phyloP scores from a whole-genome alignment of 1,140 invertebrate species.

The Polypedilum vanderplanki region DNA sequence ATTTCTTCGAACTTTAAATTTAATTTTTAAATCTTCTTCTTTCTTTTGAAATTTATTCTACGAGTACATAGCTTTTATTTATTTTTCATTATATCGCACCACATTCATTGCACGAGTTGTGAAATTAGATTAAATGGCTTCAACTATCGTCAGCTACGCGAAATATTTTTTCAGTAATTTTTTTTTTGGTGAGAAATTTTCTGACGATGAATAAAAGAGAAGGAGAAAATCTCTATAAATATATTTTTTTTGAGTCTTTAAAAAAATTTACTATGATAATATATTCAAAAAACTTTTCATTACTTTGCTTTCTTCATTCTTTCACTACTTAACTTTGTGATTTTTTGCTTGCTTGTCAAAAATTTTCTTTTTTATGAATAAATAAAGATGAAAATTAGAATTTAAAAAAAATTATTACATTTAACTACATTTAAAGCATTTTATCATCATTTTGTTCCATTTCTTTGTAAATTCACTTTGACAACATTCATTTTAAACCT shows the following conservation, averaged over 20 bases:
- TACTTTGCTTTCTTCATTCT: too few relatives aligned
- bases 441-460: background rate
- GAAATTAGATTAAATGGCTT: background rate
- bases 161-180: too few relatives aligned
- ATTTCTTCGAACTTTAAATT: background rate
- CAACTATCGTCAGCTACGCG: background rate
- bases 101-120: conserved; percentile 9
- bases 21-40: background rate
- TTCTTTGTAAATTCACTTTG: background rate
- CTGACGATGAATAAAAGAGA: too few relatives aligned
- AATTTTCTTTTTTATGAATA: background rate
- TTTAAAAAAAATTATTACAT: conserved; percentile 16
- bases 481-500: background rate
- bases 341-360: background rate
- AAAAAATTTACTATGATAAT: too few relatives aligned
- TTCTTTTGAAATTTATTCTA: conserved; percentile 2
- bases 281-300: too few relatives aligned
- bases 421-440: conserved; percentile 29
- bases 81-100: background rate
- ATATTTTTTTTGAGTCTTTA: background rate
- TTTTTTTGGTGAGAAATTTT: too few relatives aligned
- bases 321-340: too few relatives aligned
- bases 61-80: background rate
- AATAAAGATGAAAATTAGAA: background rate
- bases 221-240: background rate